These are phyloP conservation scores for Parauchenoglanis punctatus DNA, from an alignment of 2,797 vertebrate genomes.

Conservation along the genomic window DNA sequence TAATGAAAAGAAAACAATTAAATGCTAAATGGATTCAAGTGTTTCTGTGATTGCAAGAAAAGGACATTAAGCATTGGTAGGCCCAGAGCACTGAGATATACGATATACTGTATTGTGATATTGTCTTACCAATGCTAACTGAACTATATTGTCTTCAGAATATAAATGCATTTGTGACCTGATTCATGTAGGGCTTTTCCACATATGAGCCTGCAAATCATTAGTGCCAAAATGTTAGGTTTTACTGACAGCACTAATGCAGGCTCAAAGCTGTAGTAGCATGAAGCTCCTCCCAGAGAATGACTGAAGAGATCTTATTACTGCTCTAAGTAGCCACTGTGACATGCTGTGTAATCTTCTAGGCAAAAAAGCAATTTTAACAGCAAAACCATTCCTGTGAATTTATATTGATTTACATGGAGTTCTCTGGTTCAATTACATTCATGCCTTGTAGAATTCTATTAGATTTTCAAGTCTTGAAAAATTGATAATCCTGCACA, in stretches of 20 bases:
- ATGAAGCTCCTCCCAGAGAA: constrained; percentile 45
- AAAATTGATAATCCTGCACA: constrained; percentile 13
- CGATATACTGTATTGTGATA: not conserved
- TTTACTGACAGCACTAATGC: constrained; percentile 36
- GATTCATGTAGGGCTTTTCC: constrained; percentile 76
- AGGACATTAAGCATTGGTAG: not conserved
- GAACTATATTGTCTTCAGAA: not conserved
- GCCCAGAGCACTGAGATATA: not conserved
- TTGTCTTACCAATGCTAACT: not conserved
- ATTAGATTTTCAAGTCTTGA: not conserved
- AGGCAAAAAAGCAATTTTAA: constrained; percentile 8
- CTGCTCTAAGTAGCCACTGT: constrained; percentile 55
- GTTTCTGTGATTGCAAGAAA: not conserved
- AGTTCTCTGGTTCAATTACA: constrained; percentile 16
- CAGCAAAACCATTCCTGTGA: not conserved
- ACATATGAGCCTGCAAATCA: constrained; percentile 71
- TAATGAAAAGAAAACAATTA: not conserved
- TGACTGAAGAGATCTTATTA: constrained; percentile 52
- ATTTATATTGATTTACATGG: not conserved
- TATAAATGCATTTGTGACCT: constrained; percentile 53
- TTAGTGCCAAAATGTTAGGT: constrained; percentile 69
- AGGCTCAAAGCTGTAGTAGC: not conserved
- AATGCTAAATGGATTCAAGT: not conserved
- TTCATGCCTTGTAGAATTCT: constrained; percentile 30
- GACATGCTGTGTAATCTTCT: constrained; percentile 17